A percentile compares a stretch with the other conserved stretches of the same genome.
Conservation (phyloP, 2,888 invertebrate genomes). For the Lithophane leautieri region DNA sequence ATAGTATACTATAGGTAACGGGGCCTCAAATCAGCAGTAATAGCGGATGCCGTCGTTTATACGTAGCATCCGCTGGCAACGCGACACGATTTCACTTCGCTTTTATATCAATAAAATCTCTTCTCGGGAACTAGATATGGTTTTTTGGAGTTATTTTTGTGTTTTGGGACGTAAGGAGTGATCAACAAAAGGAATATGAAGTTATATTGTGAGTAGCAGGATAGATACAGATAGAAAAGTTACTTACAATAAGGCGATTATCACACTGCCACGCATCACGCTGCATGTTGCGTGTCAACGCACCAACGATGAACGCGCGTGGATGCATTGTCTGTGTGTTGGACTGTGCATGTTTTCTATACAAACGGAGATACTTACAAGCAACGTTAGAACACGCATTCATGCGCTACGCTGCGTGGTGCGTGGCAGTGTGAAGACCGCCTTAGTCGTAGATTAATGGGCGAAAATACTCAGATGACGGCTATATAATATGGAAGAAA, state of each 20-base stretch:
- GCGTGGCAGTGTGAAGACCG: too few relatives aligned
- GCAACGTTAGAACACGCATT: too few relatives aligned
- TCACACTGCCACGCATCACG: too few relatives aligned
- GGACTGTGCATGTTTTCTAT: too few relatives aligned
- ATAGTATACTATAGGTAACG: constrained; percentile 57
- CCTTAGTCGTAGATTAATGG: background rate
- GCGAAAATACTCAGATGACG: background rate
- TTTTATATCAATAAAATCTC: constrained; percentile 60
- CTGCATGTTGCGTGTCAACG: too few relatives aligned
- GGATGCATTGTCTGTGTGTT: too few relatives aligned
- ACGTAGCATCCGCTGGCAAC: constrained; percentile 60
- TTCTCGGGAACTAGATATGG: constrained; percentile 38
- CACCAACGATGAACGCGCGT: too few relatives aligned
- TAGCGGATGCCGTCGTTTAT: constrained; percentile 67
- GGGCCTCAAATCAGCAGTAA: constrained; percentile 68
- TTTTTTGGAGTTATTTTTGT: constrained; percentile 9
- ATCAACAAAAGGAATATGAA: background rate
- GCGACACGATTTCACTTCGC: constrained; percentile 64
- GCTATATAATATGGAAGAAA: background rate
- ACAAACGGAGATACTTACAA: too few relatives aligned
- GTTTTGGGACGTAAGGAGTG: background rate
- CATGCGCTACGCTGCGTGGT: too few relatives aligned
- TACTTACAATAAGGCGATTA: background rate
- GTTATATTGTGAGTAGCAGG: background rate
- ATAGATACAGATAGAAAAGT: background rate